These are phyloP conservation scores for Actinia tenebrosa DNA, from an alignment of 64 coral and sea anemone species.

Conservation along the genomic window DNA sequence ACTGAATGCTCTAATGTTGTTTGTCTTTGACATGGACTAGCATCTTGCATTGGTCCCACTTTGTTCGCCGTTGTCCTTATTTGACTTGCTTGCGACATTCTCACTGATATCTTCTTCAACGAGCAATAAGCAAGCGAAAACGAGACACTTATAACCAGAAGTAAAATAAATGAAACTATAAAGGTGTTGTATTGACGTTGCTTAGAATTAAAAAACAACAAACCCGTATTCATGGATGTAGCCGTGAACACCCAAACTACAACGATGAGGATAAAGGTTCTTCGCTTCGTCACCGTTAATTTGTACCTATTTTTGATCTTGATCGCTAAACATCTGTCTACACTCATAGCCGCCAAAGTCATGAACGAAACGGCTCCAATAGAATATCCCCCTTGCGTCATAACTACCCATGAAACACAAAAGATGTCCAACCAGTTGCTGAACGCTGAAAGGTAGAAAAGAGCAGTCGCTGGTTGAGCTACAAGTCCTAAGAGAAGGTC, in stretches of 20 bases:
- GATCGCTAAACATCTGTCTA: not conserved
- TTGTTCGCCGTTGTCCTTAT: too few relatives aligned
- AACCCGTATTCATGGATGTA: not conserved
- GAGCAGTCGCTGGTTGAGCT: conserved; percentile 42
- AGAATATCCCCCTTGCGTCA: not conserved
- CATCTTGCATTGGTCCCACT: too few relatives aligned
- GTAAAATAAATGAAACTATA: not conserved
- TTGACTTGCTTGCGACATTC: not conserved
- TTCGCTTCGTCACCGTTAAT: not conserved
- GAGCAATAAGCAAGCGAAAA: not conserved
- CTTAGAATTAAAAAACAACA: not conserved
- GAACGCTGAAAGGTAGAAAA: conserved; percentile 11
- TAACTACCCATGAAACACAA: not conserved
- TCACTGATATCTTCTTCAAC: not conserved
- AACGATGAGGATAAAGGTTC: not conserved
- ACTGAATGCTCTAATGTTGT: not conserved
- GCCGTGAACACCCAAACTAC: not conserved
- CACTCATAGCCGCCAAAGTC: not conserved
- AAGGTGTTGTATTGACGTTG: not conserved
- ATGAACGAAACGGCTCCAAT: not conserved
- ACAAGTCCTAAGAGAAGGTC: conserved; percentile 57
- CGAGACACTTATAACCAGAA: not conserved
- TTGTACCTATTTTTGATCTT: conserved; percentile 6
- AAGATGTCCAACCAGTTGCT: not conserved
- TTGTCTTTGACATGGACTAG: not conserved